Evolutionary conservation across 2,888 invertebrate species (phyloP), one percentile per base, ranked within the genome.

Genomic region (Thecophora atra): DNA sequence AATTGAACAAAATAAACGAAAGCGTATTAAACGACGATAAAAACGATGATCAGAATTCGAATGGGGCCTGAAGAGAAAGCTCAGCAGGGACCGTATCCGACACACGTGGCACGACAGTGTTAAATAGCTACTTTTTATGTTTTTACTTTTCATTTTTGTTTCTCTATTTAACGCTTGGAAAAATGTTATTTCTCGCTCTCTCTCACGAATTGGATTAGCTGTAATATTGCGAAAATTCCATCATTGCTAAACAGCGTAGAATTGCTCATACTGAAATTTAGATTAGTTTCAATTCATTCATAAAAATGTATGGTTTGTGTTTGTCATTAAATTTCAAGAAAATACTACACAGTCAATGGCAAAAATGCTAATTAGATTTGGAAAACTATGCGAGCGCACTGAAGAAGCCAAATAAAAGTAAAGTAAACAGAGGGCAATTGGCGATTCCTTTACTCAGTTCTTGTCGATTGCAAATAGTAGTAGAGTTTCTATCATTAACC

Each of bases 321-420:
- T 37, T 37, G 7, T 37, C 37, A 37, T 37, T 37, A 37, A 11
- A 47, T 47, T 47, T 17, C 13, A 5, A 47, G 5, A 24, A 21
- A 56, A 56, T n/a, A 21, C 21, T 56, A n/a, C 24, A 56, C 19
- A n/a, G 5, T 21, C 13, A 56, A 56, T 56, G 1, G 56, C 21
- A 56, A 56, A 65, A 37, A 24, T 80, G 80, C 77, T 83, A 83
- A 83, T 83, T 83, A 82, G 83, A 83, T 83, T 83, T 84, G 73
- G 28, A 65, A 60, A 62, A 62, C 56, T 67, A 72, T 74, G 47
- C 13, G 63, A 56, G 37, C 30, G 42, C 15, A 65, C 70, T 70
- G 69, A 63, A 66, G 81, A 81, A 81, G 82, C 80, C 80, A 77
- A 72, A 81, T 75, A 79, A 82, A 51, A 44, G 67, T n/a, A 73